Conservation (phyloP, 2,888 invertebrate species). For the Coronaproctus castanopsis region DNA sequence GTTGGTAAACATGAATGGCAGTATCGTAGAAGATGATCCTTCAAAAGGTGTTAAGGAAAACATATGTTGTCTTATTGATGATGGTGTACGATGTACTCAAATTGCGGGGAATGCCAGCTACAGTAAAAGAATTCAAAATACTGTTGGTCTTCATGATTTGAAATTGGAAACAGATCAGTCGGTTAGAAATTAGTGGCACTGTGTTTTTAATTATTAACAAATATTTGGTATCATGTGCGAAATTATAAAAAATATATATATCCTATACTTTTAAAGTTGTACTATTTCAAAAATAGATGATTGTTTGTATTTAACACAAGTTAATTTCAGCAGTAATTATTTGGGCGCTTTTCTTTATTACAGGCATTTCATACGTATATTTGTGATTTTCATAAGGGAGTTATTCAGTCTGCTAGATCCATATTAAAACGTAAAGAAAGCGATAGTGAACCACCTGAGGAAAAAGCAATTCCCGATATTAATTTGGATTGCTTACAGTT, state of each 20-base stretch:
- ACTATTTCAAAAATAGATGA: not conserved
- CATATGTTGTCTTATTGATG: constrained; percentile 81
- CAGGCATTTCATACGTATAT: constrained; percentile 96
- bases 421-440: constrained; percentile 82
- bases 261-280: not conserved
- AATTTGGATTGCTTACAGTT: constrained; percentile 85
- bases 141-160: constrained; percentile 71
- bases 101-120: constrained; percentile 87
- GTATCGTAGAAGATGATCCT: constrained; percentile 78
- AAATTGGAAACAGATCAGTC: constrained; percentile 36
- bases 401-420: constrained; percentile 85
- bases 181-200: constrained; percentile 55
- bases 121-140: constrained; percentile 90
- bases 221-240: not conserved
- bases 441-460: constrained; percentile 75
- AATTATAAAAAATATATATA: not conserved
- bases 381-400: constrained; percentile 87
- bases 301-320: not conserved
- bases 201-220: constrained; percentile 14
- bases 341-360: no score
- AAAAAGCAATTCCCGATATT: constrained; percentile 75
- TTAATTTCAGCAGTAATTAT: not conserved
- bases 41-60: constrained; percentile 71
- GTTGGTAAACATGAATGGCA: constrained; percentile 62
- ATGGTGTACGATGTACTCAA: constrained; percentile 64